A percentile compares a stretch with the other conserved stretches of the same genome.
These are phyloP conservation scores for Hippocampus kuda DNA, from an alignment of 2,797 vertebrate species.

Conservation along the genomic window DNA sequence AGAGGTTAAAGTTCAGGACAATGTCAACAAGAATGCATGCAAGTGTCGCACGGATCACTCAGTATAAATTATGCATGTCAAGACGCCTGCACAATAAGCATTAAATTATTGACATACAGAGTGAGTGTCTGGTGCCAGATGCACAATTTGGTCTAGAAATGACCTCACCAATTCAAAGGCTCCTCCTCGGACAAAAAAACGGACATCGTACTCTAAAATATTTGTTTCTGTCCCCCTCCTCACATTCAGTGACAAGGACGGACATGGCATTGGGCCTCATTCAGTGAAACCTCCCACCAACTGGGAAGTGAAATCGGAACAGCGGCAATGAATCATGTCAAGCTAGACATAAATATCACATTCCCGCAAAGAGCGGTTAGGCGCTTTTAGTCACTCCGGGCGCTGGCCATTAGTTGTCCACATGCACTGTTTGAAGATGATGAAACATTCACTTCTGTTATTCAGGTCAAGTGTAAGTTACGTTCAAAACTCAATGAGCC, in stretches of 20 bases:
- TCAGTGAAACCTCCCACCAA: constrained; percentile 5
- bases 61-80: constrained; percentile 13
- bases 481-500: no score
- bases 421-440: no score
- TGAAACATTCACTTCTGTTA: no score
- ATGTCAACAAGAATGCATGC: constrained; percentile 1
- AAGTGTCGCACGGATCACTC: background rate
- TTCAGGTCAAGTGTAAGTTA: no score
- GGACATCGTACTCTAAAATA: constrained; percentile 19
- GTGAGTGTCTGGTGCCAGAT: background rate
- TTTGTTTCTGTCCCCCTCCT: background rate
- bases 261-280: constrained; percentile 8
- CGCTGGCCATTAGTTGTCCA: no score
- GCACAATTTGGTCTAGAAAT: background rate
- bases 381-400: no score
- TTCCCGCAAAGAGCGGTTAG: no score
- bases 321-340: background rate
- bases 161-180: constrained; percentile 13
- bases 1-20: constrained; percentile 1
- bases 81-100: background rate
- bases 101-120: background rate
- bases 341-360: no score
- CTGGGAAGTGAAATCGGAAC: background rate
- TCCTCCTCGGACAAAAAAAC: constrained; percentile 16
- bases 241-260: background rate